These are phyloP conservation scores for Zelostemma sp. DNA, from an alignment of 1,140 invertebrate species.

Conservation along the genomic window DNA sequence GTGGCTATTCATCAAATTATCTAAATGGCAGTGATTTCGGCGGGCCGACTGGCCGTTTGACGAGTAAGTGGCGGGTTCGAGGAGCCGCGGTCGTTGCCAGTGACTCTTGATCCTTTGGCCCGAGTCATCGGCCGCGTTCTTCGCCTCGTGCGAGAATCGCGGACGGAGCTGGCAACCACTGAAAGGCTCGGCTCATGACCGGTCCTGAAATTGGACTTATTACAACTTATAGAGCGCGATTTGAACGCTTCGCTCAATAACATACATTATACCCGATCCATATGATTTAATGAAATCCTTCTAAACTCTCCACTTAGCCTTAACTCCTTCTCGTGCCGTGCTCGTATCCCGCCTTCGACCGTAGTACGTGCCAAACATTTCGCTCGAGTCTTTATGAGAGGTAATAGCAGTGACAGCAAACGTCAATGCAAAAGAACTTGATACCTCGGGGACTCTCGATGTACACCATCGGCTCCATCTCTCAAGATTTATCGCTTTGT, in stretches of 20 bases:
- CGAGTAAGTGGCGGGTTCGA: constrained; percentile 70
- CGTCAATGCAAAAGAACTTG: constrained; percentile 20
- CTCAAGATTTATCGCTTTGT: constrained; percentile 39
- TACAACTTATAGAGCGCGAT: constrained; percentile 71
- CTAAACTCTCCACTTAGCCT: constrained; percentile 71
- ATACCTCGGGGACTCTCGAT: background rate
- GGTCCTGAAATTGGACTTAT: constrained; percentile 71
- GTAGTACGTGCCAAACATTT: constrained; percentile 50
- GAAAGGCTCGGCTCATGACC: constrained; percentile 63
- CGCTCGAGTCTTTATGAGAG: constrained; percentile 31
- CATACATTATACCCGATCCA: constrained; percentile 71
- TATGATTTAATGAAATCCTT: constrained; percentile 73
- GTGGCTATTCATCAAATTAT: constrained; percentile 72
- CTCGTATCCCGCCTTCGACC: constrained; percentile 24
- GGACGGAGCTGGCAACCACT: constrained; percentile 59
- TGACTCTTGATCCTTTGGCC: constrained; percentile 46
- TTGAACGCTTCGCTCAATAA: constrained; percentile 70
- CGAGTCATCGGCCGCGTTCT: constrained; percentile 6
- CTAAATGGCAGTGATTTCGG: constrained; percentile 71
- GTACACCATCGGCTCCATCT: background rate
- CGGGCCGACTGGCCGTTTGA: constrained; percentile 68
- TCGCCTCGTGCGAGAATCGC: background rate
- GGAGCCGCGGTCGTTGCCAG: constrained; percentile 53
- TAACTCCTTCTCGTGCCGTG: constrained; percentile 60
- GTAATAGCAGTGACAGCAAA: constrained; percentile 46